Conservation (phyloP, 2,888 invertebrate genomes). For the Aphodius sticticus region DNA sequence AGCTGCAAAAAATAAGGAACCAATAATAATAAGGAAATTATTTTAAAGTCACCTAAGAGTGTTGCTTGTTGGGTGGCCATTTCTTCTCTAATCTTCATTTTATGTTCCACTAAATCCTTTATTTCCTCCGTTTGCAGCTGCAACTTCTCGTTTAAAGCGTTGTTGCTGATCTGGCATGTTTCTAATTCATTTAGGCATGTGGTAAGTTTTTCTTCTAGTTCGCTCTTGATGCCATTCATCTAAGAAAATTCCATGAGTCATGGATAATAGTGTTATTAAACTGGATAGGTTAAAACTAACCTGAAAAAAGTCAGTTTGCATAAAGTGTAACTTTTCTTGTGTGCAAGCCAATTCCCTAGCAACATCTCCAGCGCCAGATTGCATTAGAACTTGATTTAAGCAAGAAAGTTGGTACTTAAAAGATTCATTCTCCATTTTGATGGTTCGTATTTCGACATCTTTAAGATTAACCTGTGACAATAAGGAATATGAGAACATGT, state of each 20-base stretch:
- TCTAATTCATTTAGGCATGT: slow-evolving; percentile 40
- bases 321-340: slow-evolving; percentile 50
- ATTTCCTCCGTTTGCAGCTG: slow-evolving; percentile 48
- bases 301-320: slow-evolving; percentile 39
- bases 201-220: slow-evolving; percentile 42
- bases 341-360: slow-evolving; percentile 50
- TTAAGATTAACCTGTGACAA: slow-evolving; percentile 16
- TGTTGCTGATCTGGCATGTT: slow-evolving; percentile 42
- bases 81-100: slow-evolving; percentile 47
- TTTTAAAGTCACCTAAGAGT: slow-evolving; percentile 42
- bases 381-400: slow-evolving; percentile 49
- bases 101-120: slow-evolving; percentile 45
- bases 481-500: too few relatives aligned
- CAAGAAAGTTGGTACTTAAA: slow-evolving; percentile 51
- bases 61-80: slow-evolving; percentile 50
- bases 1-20: slow-evolving; percentile 42
- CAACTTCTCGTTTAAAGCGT: slow-evolving; percentile 47
- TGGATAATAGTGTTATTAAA: slow-evolving; percentile 11
- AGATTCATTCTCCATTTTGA: slow-evolving; percentile 25
- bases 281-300: neutral
- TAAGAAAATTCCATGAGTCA: neutral
- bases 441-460: slow-evolving; percentile 22
- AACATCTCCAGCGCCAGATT: slow-evolving; percentile 52
- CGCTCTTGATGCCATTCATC: slow-evolving; percentile 42
- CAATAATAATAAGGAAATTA: neutral